phyloP scores from a whole-genome alignment of 1,140 invertebrate genomes.

The Alviniconcha marisindica region DNA sequence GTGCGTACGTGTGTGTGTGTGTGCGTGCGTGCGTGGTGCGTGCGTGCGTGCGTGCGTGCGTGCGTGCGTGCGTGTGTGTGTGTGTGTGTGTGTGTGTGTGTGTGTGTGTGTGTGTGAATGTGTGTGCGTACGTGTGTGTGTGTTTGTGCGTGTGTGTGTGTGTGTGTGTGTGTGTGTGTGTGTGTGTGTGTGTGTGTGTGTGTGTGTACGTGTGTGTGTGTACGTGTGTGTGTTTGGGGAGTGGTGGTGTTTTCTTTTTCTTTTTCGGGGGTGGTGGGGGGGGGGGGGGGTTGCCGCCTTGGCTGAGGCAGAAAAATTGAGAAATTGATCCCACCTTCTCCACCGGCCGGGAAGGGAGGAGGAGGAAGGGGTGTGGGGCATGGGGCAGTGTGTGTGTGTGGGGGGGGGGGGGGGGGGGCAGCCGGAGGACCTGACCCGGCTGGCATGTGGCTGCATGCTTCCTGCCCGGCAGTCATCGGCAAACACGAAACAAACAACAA shows the following conservation, averaged over 20 bases:
- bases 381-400: too few species aligned
- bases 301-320: neutral
- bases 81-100: slow-evolving; percentile 9
- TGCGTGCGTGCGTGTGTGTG: neutral
- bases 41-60: neutral
- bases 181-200: slow-evolving; percentile 13
- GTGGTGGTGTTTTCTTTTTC: neutral
- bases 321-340: too few species aligned
- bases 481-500: too few species aligned
- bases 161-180: slow-evolving; percentile 13
- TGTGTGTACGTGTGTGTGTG: neutral
- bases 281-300: neutral
- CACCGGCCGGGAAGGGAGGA: too few species aligned
- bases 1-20: too few species aligned
- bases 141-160: slow-evolving; percentile 11
- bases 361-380: too few species aligned
- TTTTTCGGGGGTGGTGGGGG: neutral
- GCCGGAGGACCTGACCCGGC: too few species aligned
- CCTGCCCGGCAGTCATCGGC: too few species aligned
- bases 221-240: neutral
- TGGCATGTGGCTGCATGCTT: too few species aligned
- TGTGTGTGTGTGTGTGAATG: neutral
- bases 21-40: too few species aligned
- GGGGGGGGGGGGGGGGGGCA: too few species aligned
- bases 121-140: neutral